Evolutionary conservation across 2,888 invertebrate genomes (phyloP).

Genomic region (Synergus laeviventris): DNA sequence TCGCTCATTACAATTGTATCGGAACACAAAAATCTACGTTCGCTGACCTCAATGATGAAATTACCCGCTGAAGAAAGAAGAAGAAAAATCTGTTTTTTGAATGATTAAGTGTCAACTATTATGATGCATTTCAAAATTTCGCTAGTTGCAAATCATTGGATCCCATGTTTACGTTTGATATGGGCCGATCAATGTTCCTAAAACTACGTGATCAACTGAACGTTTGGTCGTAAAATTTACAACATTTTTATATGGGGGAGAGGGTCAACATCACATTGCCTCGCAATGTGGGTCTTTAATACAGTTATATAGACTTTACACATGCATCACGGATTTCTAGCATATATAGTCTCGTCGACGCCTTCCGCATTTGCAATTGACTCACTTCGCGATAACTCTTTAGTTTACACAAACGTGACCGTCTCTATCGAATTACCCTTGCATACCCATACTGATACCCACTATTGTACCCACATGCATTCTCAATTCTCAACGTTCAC

Average conservation of each 20-base stretch:
- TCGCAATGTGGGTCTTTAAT: background rate
- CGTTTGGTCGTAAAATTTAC: no score
- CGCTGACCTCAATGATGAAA: constrained; percentile 3
- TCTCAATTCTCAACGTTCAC: constrained; percentile 17
- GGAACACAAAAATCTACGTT: constrained; percentile 3
- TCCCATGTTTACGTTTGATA: no score
- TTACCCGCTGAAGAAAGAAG: background rate
- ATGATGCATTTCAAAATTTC: no score
- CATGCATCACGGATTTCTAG: background rate
- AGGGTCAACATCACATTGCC: no score
- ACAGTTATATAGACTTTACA: constrained; percentile 9
- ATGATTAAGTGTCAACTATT: background rate
- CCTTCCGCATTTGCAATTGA: constrained; percentile 27
- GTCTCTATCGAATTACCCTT: constrained; percentile 2
- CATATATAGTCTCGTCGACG: background rate
- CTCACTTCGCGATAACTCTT: constrained; percentile 2
- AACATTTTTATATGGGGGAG: no score
- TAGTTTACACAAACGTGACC: background rate
- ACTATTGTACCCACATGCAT: constrained; percentile 19
- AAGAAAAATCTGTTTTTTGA: background rate
- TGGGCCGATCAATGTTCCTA: no score
- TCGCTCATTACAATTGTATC: constrained; percentile 7
- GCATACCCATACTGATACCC: background rate
- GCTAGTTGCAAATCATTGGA: no score
- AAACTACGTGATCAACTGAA: no score